Evolutionary conservation across 2,113 vertebrate species (phyloP).

Genomic region (Onychorhynchus coronatus): DNA sequence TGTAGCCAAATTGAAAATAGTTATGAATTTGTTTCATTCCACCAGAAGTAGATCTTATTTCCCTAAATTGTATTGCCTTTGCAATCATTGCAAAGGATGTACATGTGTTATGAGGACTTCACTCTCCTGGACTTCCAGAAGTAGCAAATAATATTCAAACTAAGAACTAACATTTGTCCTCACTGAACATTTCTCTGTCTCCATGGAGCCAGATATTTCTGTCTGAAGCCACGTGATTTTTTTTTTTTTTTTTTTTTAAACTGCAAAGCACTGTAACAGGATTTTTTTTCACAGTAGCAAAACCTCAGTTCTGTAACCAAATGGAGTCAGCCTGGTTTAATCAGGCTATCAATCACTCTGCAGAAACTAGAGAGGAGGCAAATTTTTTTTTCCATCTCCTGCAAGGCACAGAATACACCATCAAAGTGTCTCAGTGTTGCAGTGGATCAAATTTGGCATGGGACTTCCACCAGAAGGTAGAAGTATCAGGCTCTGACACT

Average conservation of each 20-base stretch:
- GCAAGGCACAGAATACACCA: neutral
- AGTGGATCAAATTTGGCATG: conserved; percentile 24
- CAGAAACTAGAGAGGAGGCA: conserved; percentile 25
- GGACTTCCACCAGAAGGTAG: conserved; percentile 15
- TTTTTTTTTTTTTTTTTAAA: no score
- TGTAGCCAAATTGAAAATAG: neutral
- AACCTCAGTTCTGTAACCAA: conserved; percentile 56
- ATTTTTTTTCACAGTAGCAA: conserved; percentile 66
- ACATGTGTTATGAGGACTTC: neutral
- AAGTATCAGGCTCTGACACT: neutral
- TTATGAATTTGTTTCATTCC: neutral
- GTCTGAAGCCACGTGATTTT: conserved; percentile 26
- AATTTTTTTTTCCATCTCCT: conserved; percentile 5
- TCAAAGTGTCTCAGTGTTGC: neutral
- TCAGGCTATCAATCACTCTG: conserved; percentile 62
- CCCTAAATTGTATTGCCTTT: neutral
- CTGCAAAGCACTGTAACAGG: conserved; percentile 49
- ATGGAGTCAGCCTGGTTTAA: conserved; percentile 57
- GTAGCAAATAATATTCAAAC: neutral
- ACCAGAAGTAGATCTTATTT: neutral
- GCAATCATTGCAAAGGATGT: neutral
- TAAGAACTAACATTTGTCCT: conserved; percentile 33
- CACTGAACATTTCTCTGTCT: neutral
- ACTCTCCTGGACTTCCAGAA: neutral
- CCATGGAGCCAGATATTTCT: conserved; percentile 65